phyloP scores from a whole-genome alignment of 2,888 invertebrate species.

The Peribatodes rhomboidaria region DNA sequence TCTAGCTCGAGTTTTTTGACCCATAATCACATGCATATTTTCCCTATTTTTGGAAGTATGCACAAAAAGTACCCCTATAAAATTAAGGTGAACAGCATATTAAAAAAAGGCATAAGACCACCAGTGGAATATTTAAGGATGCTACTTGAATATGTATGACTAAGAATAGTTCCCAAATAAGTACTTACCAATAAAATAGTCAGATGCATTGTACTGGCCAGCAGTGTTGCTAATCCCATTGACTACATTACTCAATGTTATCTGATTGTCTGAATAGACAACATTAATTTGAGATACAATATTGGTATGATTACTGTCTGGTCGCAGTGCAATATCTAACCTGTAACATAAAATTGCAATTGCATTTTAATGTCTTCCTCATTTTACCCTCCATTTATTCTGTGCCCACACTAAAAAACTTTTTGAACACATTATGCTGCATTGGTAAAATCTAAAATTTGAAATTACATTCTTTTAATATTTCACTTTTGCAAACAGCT shows the following conservation, averaged over 20 bases:
- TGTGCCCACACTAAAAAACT: too few species aligned
- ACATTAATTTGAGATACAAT: conserved; percentile 29
- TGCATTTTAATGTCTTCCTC: too few species aligned
- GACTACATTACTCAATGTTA: conserved; percentile 16
- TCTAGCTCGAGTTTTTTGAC: too few species aligned
- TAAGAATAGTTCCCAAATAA: neutral
- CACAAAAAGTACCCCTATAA: too few species aligned
- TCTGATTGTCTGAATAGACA: conserved; percentile 20
- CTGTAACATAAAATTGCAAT: conserved; percentile 27
- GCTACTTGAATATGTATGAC: too few species aligned
- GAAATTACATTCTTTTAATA: neutral
- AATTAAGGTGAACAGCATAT: too few species aligned
- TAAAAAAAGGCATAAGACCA: too few species aligned
- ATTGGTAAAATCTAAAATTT: neutral
- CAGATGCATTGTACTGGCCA: conserved; percentile 10
- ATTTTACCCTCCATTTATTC: too few species aligned
- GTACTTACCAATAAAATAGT: conserved; percentile 29
- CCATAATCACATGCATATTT: too few species aligned
- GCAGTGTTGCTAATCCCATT: conserved; percentile 10
- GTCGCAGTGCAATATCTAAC: conserved; percentile 27
- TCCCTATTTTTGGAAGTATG: too few species aligned
- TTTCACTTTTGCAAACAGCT: neutral
- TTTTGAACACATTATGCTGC: neutral
- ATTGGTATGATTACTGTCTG: conserved; percentile 19
- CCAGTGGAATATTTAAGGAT: too few species aligned